These are phyloP conservation scores for Tetramorium bicarinatum DNA, from an alignment of 2,888 invertebrate species.

Conservation along the genomic window DNA sequence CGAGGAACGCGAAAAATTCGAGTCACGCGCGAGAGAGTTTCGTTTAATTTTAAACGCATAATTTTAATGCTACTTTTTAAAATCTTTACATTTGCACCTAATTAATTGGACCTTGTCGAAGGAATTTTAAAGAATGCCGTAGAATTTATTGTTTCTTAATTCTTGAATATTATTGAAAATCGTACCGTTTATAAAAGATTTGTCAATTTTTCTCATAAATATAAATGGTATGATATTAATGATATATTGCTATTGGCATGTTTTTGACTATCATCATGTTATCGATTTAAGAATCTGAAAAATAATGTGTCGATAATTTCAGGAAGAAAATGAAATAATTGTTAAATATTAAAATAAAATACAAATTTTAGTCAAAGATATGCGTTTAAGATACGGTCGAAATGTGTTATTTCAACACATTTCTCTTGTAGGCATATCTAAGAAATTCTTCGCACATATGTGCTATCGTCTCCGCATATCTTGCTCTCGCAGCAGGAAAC, in stretches of 20 bases:
- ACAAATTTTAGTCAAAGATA: neutral
- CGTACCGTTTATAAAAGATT: neutral
- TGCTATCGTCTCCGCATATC: constrained; percentile 30
- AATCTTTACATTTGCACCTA: neutral
- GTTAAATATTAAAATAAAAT: neutral
- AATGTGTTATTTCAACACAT: neutral
- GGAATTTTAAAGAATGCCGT: neutral
- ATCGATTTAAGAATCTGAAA: neutral
- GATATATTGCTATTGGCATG: neutral
- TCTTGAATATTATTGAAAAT: neutral
- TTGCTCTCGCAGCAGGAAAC: constrained; percentile 38
- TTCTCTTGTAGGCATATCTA: constrained; percentile 17
- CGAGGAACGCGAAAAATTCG: neutral
- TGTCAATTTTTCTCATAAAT: neutral
- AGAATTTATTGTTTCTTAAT: neutral
- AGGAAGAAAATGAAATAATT: neutral
- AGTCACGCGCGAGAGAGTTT: neutral
- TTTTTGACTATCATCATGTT: neutral
- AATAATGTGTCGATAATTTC: neutral
- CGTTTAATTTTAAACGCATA: neutral
- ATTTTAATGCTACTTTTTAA: neutral
- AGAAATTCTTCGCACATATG: constrained; percentile 13
- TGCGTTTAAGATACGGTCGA: neutral
- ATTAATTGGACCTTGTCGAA: neutral
- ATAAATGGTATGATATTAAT: neutral